Evolutionary conservation across 2,113 vertebrate species (phyloP).

Genomic region (Gadus chalcogrammus): DNA sequence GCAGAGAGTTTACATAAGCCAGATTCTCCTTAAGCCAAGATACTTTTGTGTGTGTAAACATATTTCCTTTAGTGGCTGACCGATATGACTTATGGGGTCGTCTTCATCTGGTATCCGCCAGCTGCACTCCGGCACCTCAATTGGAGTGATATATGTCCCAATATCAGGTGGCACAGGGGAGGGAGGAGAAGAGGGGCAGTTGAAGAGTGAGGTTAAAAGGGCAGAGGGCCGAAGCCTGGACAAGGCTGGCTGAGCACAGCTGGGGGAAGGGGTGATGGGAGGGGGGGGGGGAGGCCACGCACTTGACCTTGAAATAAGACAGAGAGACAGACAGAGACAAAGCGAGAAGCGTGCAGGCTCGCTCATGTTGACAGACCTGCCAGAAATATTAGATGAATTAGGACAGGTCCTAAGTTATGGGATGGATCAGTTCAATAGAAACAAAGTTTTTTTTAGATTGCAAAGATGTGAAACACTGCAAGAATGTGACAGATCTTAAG

Average conservation of each 20-base stretch:
- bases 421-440: conserved; percentile 22
- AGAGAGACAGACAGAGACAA: background rate
- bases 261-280: conserved; percentile 21
- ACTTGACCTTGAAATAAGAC: conserved; percentile 65
- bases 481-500: background rate
- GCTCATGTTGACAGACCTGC: conserved; percentile 43
- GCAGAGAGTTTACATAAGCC: conserved; percentile 50
- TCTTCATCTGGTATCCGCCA: conserved; percentile 56
- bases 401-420: conserved; percentile 17
- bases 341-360: conserved; percentile 17
- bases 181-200: background rate
- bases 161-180: conserved; percentile 65
- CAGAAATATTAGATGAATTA: conserved; percentile 42
- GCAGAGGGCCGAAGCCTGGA: conserved; percentile 39
- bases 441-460: background rate
- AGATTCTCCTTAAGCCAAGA: conserved; percentile 44
- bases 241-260: conserved; percentile 53
- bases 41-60: conserved; percentile 66
- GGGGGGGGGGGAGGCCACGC: conserved; percentile 28
- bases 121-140: conserved; percentile 60
- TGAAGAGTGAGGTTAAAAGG: conserved; percentile 29
- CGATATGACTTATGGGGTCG: conserved; percentile 62
- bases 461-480: background rate
- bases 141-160: conserved; percentile 68
- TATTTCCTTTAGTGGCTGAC: conserved; percentile 70